phyloP scores from a whole-genome alignment of 2,113 vertebrate genomes.

The Pygoscelis adeliae region DNA sequence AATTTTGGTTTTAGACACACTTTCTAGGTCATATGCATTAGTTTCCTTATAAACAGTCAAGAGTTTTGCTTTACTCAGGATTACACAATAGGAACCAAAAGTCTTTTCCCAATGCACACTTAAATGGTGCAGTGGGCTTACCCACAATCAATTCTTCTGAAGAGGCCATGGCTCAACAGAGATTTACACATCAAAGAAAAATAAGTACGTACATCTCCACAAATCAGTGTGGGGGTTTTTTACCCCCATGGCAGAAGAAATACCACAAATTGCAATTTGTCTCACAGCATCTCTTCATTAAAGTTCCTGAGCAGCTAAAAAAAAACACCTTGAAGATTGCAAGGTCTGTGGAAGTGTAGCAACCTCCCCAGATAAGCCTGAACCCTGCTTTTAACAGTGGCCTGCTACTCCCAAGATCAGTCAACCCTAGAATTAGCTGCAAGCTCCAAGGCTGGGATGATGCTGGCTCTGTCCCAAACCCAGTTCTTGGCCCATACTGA shows the following conservation, averaged over 20 bases:
- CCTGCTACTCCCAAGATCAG: background rate
- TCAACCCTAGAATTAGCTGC: background rate
- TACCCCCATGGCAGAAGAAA: background rate
- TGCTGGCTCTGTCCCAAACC: background rate
- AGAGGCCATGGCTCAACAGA: background rate
- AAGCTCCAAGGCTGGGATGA: background rate
- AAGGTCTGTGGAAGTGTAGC: background rate
- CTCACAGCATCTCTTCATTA: background rate
- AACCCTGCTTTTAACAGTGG: background rate
- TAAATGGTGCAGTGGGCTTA: background rate
- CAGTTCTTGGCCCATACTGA: background rate
- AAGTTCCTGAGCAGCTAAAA: background rate
- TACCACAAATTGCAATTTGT: background rate
- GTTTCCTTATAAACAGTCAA: background rate
- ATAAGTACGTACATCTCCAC: background rate
- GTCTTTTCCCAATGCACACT: background rate
- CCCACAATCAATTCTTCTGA: background rate
- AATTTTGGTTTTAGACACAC: background rate
- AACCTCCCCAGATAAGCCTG: background rate
- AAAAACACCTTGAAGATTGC: background rate
- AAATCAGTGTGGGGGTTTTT: background rate
- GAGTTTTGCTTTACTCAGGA: background rate
- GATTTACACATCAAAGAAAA: constrained; percentile 7
- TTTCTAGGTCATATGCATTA: background rate
- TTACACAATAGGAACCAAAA: background rate